These are phyloP conservation scores for Arge pagana DNA, from an alignment of 2,888 invertebrate species.

Conservation along the genomic window DNA sequence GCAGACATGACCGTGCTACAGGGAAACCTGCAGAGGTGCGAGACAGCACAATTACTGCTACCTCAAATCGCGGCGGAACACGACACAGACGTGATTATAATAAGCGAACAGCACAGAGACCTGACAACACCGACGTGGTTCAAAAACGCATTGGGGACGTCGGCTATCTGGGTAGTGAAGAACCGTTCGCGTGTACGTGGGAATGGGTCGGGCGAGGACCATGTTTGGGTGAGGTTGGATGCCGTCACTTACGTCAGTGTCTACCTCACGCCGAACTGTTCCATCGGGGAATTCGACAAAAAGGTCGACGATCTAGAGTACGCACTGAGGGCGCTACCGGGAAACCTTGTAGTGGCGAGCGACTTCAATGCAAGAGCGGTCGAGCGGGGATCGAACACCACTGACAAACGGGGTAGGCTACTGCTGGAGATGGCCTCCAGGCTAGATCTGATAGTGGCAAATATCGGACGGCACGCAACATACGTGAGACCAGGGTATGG, in stretches of 20 bases:
- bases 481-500: conserved; percentile 4
- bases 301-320: conserved; percentile 11
- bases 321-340: not conserved
- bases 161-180: conserved; percentile 23
- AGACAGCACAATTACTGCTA: conserved; percentile 22
- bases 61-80: conserved; percentile 18
- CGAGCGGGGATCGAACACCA: conserved; percentile 18
- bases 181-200: conserved; percentile 1
- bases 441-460: conserved; percentile 18
- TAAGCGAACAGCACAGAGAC: conserved; percentile 33
- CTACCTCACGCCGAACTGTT: conserved; percentile 25
- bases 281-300: conserved; percentile 12
- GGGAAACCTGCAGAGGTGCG: conserved; percentile 28
- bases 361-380: conserved; percentile 24
- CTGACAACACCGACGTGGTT: conserved; percentile 17
- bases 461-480: conserved; percentile 10
- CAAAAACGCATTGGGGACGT: conserved; percentile 19
- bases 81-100: conserved; percentile 21
- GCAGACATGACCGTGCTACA: conserved; percentile 23
- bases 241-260: conserved; percentile 15
- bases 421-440: conserved; percentile 25
- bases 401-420: conserved; percentile 16
- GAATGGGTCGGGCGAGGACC: conserved; percentile 12
- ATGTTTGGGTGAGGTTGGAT: conserved; percentile 21
- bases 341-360: conserved; percentile 1